Evolutionary conservation across 2,797 vertebrate species (phyloP), one percentile per base, ranked within the genome.

Genomic region (Gymnocypris eckloni): DNA sequence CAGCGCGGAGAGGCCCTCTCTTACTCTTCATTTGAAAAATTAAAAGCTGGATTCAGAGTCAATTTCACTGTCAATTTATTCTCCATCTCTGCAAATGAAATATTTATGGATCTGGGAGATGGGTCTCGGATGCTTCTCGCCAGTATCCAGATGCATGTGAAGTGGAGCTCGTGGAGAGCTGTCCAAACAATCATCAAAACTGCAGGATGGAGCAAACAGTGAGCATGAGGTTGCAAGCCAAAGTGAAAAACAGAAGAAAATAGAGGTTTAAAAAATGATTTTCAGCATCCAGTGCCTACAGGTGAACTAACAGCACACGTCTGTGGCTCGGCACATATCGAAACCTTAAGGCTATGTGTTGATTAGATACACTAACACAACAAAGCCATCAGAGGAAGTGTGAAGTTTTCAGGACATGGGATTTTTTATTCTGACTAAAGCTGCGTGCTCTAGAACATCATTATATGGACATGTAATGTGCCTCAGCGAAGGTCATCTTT

Each of bases 51-150:
- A 92, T 93, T 92, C 91, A 91, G 92, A 94, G 93, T 94, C 93
- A 93, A 93, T 94, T 94, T 94, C 91, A 92, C 92, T 90, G 92
- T 93, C 94, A 93, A 95, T 96, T 94, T 94, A 94, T 93, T 94
- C 93, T 87, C 91, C 91, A 89, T 88, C 87, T 91, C 93, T 90
- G 88, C 89, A 86, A 90, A 90, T 95, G 90, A 94, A 95, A 95
- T 95, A 96, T 95, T 94, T 91, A 95, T 94, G 92, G 87, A 80
- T 87, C 89, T 88, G 86, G 90, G 90, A 92, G 91, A 93, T 88
- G 87, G 89, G 86, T 90, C 92, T 94, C 92, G 86, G 91, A 88
- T 86, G 88, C 87, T 79, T 91, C 88, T 88, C 85, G 48, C 83
- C 88, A 87, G 92, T 85, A 86, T 89, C 93, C 91, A 93, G 93